Evolutionary conservation across 2,797 vertebrate species (phyloP).

Genomic region (Vireo griseus): DNA sequence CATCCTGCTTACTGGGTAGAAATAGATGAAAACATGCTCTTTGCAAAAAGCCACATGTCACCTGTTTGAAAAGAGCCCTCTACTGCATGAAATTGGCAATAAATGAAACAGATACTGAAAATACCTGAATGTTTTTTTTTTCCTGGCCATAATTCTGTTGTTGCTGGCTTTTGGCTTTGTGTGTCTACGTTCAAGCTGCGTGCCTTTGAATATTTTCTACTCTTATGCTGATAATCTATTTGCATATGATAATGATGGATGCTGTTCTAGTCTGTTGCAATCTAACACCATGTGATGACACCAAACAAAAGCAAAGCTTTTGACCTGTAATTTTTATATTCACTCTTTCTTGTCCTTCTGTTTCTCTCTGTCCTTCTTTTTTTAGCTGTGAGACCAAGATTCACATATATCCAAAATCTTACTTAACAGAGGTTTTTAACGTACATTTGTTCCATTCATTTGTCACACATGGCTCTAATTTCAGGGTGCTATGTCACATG

Average conservation of each 20-base stretch:
- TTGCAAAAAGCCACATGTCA: not conserved
- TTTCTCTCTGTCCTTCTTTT: not conserved
- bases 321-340: not conserved
- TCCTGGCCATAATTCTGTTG: slow-evolving; percentile 10
- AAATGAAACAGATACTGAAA: slow-evolving; percentile 51
- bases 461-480: slow-evolving; percentile 57
- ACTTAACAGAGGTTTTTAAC: not conserved
- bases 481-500: slow-evolving; percentile 40
- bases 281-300: not conserved
- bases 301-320: not conserved
- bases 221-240: not conserved
- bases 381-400: not conserved
- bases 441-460: slow-evolving; percentile 12
- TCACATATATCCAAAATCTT: not conserved
- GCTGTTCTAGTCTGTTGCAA: not conserved
- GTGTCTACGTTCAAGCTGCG: not conserved
- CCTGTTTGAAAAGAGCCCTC: not conserved
- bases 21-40: not conserved
- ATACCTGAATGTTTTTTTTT: slow-evolving; percentile 23
- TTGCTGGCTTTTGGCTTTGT: not conserved
- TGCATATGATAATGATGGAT: not conserved
- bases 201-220: not conserved
- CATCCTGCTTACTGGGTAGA: not conserved
- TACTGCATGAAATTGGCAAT: not conserved
- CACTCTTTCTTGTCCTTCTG: not conserved